Evolutionary conservation across 2,113 vertebrate species (phyloP).

Genomic region (Poicephalus meyeri): DNA sequence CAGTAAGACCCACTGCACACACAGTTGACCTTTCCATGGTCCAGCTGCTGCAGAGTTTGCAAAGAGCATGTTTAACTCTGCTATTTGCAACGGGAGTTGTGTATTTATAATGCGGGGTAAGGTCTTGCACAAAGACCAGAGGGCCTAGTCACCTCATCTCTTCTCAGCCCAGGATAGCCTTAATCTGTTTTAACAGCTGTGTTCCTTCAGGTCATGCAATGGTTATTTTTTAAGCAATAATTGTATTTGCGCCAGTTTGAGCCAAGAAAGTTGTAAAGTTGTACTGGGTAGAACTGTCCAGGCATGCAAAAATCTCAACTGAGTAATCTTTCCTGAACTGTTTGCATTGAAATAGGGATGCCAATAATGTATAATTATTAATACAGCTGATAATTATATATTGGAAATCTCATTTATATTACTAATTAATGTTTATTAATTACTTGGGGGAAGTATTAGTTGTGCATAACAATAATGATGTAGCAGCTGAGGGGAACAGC

Average conservation of each 20-base stretch:
- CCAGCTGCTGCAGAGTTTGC: slow-evolving; percentile 1
- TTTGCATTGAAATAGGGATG: neutral
- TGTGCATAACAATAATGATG: neutral
- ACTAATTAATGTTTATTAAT: neutral
- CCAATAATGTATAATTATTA: neutral
- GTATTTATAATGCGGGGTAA: neutral
- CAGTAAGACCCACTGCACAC: slow-evolving; percentile 21
- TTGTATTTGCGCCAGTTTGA: neutral
- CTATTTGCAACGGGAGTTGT: neutral
- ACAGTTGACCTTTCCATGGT: slow-evolving; percentile 27
- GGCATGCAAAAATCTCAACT: neutral
- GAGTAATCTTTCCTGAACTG: neutral
- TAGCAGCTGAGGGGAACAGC: neutral
- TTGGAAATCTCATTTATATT: neutral
- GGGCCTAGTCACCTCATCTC: neutral
- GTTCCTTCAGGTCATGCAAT: neutral
- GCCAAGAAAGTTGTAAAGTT: neutral
- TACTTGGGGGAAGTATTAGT: neutral
- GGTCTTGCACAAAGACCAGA: neutral
- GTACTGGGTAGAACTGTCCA: neutral
- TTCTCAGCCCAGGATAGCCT: neutral
- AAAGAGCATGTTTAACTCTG: neutral
- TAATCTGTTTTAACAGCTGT: neutral
- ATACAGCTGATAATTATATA: neutral
- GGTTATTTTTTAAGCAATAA: neutral